Conservation (phyloP, 2,888 invertebrate species). For the Erebia palarica region DNA sequence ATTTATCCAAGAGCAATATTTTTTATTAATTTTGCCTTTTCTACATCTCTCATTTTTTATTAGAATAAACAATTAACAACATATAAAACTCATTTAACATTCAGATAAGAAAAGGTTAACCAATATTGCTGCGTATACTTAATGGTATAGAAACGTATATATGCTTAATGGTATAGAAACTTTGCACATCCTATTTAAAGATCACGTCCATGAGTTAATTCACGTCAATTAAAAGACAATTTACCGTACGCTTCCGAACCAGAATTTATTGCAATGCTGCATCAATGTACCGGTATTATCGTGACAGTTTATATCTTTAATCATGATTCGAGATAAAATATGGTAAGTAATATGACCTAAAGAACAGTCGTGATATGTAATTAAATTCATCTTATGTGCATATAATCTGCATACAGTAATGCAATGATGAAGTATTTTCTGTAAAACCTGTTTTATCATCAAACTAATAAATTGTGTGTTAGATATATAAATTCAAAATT, state of each 20-base stretch:
- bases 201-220: slow-evolving; percentile 22
- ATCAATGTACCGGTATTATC: background rate
- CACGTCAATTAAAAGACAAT: slow-evolving; percentile 27
- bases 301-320: background rate
- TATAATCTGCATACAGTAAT: background rate
- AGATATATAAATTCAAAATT: background rate
- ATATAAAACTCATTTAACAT: background rate
- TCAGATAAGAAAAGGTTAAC: no score
- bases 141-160: no score
- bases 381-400: background rate
- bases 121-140: no score
- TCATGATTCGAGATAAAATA: background rate
- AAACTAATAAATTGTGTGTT: background rate
- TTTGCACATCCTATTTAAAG: slow-evolving; percentile 16
- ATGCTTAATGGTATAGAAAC: background rate
- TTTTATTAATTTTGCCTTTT: no score
- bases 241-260: slow-evolving; percentile 5
- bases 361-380: slow-evolving; percentile 2
- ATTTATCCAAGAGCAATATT: no score
- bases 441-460: background rate
- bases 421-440: background rate
- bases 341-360: background rate
- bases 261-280: slow-evolving; percentile 11
- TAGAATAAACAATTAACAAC: background rate
- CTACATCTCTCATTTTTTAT: no score